Percentiles rank a stretch among this genome's conserved stretches.
Evolutionary conservation across 2,888 invertebrate species (phyloP).

Genomic region (Entomobrya proxima): DNA sequence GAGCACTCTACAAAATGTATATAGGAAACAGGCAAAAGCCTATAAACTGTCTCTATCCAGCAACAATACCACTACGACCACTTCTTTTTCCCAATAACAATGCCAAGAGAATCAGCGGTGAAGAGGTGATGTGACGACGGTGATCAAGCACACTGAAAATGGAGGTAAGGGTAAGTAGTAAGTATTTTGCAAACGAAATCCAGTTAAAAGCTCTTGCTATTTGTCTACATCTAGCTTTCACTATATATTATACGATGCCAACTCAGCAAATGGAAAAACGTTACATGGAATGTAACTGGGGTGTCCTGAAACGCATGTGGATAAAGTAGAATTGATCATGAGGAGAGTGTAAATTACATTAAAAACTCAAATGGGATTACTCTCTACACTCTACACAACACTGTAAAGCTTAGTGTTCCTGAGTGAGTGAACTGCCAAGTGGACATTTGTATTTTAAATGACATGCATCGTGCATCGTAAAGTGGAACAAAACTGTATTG

Average conservation of each 20-base stretch:
- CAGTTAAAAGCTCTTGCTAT: slow-evolving; percentile 51
- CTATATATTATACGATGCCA: background rate
- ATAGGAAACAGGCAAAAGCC: background rate
- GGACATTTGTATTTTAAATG: background rate
- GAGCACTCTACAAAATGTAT: background rate
- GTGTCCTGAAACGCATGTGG: background rate
- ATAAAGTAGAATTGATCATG: background rate
- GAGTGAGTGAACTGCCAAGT: background rate
- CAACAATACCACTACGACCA: slow-evolving; percentile 55
- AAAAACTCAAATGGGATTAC: slow-evolving; percentile 28
- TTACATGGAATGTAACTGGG: background rate
- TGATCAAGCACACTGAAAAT: background rate
- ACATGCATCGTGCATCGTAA: background rate
- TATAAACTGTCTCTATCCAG: slow-evolving; percentile 4
- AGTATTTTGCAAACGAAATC: slow-evolving; percentile 44
- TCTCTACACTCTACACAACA: background rate
- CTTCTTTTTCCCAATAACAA: slow-evolving; percentile 60
- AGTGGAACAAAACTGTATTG: background rate
- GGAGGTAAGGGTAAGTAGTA: background rate
- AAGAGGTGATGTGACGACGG: background rate
- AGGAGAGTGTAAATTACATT: slow-evolving; percentile 18
- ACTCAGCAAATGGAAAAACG: no score
- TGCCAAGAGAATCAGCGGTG: slow-evolving; percentile 38
- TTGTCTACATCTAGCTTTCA: slow-evolving; percentile 1
- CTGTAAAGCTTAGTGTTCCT: no score